Conservation (phyloP, 2,888 invertebrate genomes). For the Tenthredo notha region DNA sequence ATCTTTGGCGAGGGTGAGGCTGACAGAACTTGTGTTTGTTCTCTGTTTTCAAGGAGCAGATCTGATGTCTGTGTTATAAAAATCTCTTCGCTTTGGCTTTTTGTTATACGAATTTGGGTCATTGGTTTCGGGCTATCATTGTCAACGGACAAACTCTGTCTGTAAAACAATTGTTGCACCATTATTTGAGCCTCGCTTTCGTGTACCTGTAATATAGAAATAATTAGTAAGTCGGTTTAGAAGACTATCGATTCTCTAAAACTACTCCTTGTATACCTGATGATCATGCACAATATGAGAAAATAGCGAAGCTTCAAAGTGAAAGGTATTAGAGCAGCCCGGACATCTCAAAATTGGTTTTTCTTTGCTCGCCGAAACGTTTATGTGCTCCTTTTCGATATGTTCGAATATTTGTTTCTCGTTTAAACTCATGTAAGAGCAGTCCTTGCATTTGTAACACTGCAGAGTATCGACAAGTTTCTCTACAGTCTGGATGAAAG, state of each 20-base stretch:
- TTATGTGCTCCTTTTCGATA: conserved; percentile 79
- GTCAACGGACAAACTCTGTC: background rate
- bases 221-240: conserved; percentile 70
- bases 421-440: conserved; percentile 81
- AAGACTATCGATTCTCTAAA: conserved; percentile 78
- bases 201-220: conserved; percentile 52
- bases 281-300: conserved; percentile 86
- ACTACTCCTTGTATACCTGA: conserved; percentile 81
- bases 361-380: conserved; percentile 80
- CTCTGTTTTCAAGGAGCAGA: background rate
- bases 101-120: conserved; percentile 24
- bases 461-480: conserved; percentile 80
- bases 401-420: conserved; percentile 81
- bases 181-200: conserved; percentile 51
- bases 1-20: background rate
- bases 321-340: conserved; percentile 85
- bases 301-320: conserved; percentile 82
- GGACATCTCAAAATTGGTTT: conserved; percentile 83
- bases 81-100: conserved; percentile 32
- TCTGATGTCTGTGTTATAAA: background rate
- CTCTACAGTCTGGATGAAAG: conserved; percentile 63
- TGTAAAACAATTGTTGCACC: conserved; percentile 46
- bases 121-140: conserved; percentile 42
- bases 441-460: conserved; percentile 81
- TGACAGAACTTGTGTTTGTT: background rate